Percentiles rank a stretch among this genome's conserved stretches.
phyloP scores from a whole-genome alignment of 2,888 invertebrate species.

The Shargacucullia verbasci region DNA sequence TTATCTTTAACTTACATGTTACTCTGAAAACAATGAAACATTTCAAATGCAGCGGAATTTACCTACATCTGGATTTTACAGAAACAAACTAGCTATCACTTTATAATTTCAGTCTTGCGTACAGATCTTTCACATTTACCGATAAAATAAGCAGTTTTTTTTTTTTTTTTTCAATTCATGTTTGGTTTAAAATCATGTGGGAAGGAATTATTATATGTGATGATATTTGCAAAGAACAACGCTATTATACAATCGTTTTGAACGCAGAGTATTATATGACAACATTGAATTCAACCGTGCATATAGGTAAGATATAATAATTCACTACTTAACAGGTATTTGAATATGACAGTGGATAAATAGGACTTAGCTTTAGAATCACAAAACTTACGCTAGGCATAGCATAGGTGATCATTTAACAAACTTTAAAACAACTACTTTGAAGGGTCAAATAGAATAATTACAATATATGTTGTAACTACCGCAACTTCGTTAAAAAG shows the following conservation, averaged over 20 bases:
- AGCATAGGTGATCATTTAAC: slow-evolving; percentile 71
- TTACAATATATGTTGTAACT: slow-evolving; percentile 57
- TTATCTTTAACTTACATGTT: slow-evolving; percentile 40
- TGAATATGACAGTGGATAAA: slow-evolving; percentile 73
- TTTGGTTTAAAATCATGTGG: slow-evolving; percentile 29
- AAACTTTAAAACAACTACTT: slow-evolving; percentile 75
- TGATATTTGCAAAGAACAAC: slow-evolving; percentile 36
- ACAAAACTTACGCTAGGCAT: slow-evolving; percentile 78
- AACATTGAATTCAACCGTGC: slow-evolving; percentile 69
- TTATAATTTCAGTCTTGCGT: slow-evolving; percentile 62
- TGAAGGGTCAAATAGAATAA: slow-evolving; percentile 74
- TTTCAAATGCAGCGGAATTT: slow-evolving; percentile 41
- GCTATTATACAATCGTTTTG: slow-evolving; percentile 49
- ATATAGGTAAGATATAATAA: slow-evolving; percentile 58
- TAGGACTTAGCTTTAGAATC: slow-evolving; percentile 80
- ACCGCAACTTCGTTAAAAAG: slow-evolving; percentile 56
- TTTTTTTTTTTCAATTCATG: slow-evolving; percentile 49
- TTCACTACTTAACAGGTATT: slow-evolving; percentile 68
- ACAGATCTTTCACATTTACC: slow-evolving; percentile 58
- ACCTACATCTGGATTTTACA: slow-evolving; percentile 45
- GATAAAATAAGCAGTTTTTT: slow-evolving; percentile 45
- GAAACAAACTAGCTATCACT: slow-evolving; percentile 56
- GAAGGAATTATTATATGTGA: slow-evolving; percentile 19
- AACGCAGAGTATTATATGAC: slow-evolving; percentile 57
- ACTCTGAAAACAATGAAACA: slow-evolving; percentile 43